phyloP scores from a whole-genome alignment of 2,888 invertebrate genomes.

The Iphiclides podalirius region DNA sequence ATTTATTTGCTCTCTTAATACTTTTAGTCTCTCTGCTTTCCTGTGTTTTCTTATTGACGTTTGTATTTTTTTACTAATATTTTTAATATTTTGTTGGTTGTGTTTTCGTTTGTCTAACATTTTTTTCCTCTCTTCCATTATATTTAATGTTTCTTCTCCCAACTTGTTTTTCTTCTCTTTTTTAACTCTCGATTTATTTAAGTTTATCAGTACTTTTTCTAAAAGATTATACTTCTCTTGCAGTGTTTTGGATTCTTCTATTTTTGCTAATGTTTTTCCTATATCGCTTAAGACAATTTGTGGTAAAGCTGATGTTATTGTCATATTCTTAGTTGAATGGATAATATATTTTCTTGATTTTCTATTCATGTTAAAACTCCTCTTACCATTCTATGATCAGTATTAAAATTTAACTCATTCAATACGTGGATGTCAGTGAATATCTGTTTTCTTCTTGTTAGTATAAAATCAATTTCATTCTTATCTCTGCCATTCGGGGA shows the following conservation, averaged over 20 bases:
- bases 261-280: constrained; percentile 7
- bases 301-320: constrained; percentile 10
- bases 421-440: neutral
- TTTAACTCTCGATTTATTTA: constrained; percentile 4
- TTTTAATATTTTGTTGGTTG: constrained; percentile 12
- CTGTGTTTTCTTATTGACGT: too few relatives aligned
- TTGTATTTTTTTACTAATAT: constrained; percentile 23
- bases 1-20: constrained; percentile 26
- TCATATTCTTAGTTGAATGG: neutral
- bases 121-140: constrained; percentile 23
- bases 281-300: constrained; percentile 8
- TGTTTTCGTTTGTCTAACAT: too few relatives aligned
- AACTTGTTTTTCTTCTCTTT: constrained; percentile 15
- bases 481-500: constrained; percentile 22
- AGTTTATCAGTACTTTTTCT: constrained; percentile 8
- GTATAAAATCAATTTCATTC: constrained; percentile 20
- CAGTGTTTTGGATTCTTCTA: constrained; percentile 5
- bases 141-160: constrained; percentile 16
- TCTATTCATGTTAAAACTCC: neutral
- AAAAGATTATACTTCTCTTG: constrained; percentile 22
- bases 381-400: constrained; percentile 21
- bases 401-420: constrained; percentile 6
- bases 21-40: too few relatives aligned
- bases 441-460: neutral
- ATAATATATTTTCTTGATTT: constrained; percentile 7